Percentiles rank a stretch among this genome's conserved stretches.
Evolutionary conservation across 2,113 vertebrate species (phyloP).

Genomic region (Solenodon paradoxus): DNA sequence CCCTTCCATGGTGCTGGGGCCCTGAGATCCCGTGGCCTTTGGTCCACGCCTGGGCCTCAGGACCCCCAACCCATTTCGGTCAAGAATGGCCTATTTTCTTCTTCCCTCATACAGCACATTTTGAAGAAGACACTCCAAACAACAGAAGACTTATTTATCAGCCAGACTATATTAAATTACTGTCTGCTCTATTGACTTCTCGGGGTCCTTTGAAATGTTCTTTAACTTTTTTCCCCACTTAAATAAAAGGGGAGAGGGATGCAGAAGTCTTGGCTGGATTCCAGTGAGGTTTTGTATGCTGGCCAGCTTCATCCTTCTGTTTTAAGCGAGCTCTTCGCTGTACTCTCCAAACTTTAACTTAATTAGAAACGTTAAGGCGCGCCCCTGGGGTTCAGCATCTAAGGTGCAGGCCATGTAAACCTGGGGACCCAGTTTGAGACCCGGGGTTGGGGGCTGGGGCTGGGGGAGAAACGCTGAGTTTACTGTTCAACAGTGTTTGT

Average conservation of each 20-base stretch:
- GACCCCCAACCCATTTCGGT: not conserved
- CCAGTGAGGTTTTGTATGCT: not conserved
- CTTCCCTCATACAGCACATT: not conserved
- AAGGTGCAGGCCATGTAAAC: no score
- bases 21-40: not conserved
- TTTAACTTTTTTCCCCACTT: not conserved
- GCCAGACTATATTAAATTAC: not conserved
- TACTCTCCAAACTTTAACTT: constrained; percentile 6
- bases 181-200: not conserved
- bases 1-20: not conserved
- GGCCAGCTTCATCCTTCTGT: not conserved
- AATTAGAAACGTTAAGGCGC: no score
- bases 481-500: not conserved
- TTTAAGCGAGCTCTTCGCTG: not conserved
- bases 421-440: no score
- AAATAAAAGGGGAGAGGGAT: not conserved
- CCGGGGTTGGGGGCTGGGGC: no score
- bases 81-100: not conserved
- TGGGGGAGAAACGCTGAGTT: no score
- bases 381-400: no score
- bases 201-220: constrained; percentile 22
- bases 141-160: not conserved
- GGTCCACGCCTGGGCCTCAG: not conserved
- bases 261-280: not conserved
- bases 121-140: not conserved